A percentile compares a stretch with the other conserved stretches of the same genome.
Evolutionary conservation across 2,113 vertebrate genomes (phyloP).

Genomic region (Paracanthobrama guichenoti): DNA sequence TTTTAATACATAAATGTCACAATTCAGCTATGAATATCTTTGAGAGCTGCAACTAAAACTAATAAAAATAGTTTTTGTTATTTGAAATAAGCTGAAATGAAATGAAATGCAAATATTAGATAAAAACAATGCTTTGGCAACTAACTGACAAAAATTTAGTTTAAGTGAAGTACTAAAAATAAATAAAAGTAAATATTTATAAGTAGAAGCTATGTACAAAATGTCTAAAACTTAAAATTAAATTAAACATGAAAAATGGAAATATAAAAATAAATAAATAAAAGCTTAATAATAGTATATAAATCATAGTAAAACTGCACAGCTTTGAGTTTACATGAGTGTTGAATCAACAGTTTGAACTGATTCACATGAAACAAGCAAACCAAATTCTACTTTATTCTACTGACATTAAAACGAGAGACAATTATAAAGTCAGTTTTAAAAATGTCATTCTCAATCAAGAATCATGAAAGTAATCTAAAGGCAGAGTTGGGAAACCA

Average conservation of each 20-base stretch:
- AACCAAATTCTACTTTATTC: not conserved
- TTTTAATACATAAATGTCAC: not conserved
- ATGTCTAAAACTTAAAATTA: no score
- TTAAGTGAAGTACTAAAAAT: no score
- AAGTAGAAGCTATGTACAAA: no score
- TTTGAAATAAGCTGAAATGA: not conserved
- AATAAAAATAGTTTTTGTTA: not conserved
- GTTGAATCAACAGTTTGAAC: not conserved
- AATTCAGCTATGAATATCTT: not conserved
- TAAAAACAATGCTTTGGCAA: not conserved
- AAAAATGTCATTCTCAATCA: not conserved
- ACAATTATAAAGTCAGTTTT: not conserved
- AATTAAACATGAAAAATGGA: no score
- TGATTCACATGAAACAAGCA: not conserved
- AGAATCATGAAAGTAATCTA: not conserved
- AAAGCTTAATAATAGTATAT: not conserved
- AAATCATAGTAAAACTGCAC: not conserved
- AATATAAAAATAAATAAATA: not conserved
- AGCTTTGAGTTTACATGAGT: not conserved
- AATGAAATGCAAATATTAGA: not conserved
- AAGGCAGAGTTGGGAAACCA: not conserved
- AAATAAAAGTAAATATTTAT: no score
- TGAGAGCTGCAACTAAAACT: not conserved
- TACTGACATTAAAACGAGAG: not conserved
- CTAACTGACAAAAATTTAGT: no score